Evolutionary conservation across 1,140 invertebrate species (phyloP).

Genomic region (Sitobion miscanthi): DNA sequence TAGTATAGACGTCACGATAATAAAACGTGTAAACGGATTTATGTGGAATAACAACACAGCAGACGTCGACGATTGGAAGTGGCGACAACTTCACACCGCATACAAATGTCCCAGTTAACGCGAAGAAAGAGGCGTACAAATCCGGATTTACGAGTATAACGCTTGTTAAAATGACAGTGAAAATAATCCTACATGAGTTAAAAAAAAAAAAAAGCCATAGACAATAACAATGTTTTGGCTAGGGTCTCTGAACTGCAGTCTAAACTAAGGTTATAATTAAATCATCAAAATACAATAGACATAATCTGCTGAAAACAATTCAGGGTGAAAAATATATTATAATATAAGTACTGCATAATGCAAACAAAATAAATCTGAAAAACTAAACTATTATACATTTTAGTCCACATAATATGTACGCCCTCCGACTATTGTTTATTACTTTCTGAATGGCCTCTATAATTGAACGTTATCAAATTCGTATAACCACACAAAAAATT

Average conservation of each 20-base stretch:
- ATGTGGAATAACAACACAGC: neutral
- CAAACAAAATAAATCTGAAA: neutral
- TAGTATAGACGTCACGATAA: neutral
- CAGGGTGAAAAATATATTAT: conserved; percentile 29
- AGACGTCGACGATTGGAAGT: neutral
- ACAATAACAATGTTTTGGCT: neutral
- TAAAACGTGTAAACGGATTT: conserved; percentile 26
- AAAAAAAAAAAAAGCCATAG: neutral
- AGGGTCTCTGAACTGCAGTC: neutral
- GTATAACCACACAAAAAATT: neutral
- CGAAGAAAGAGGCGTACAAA: neutral
- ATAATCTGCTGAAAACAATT: conserved; percentile 60
- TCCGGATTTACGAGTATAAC: neutral
- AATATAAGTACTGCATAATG: neutral
- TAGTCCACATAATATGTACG: neutral
- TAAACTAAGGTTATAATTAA: neutral
- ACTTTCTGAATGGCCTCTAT: neutral
- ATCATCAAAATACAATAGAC: neutral
- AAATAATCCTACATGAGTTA: neutral
- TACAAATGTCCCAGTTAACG: neutral
- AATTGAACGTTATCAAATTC: neutral
- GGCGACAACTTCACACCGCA: neutral
- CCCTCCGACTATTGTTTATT: neutral
- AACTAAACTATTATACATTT: neutral
- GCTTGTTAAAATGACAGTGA: conserved; percentile 9